Percentiles rank a stretch among this genome's conserved stretches.
Conservation (phyloP, 2,888 invertebrate genomes). For the Pyrrhopygopsis socrates region DNA sequence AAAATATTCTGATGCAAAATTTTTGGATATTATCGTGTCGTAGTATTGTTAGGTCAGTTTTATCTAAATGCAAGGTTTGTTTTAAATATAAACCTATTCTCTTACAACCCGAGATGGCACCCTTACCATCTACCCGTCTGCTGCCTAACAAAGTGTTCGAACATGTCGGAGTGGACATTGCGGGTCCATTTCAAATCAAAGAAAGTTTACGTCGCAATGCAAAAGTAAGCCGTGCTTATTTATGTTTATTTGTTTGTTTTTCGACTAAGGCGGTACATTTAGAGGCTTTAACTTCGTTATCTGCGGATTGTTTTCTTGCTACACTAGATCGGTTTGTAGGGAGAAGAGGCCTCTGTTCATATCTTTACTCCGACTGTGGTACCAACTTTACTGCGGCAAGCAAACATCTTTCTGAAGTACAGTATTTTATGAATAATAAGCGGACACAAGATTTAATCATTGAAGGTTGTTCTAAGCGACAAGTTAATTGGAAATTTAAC, state of each 20-base stretch:
- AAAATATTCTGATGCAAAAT: slow-evolving; percentile 3
- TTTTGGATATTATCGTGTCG: slow-evolving; percentile 34
- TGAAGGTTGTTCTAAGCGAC: background rate
- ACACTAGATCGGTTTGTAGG: slow-evolving; percentile 31
- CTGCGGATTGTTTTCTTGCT: slow-evolving; percentile 27
- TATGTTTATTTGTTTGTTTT: slow-evolving; percentile 33
- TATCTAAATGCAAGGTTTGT: slow-evolving; percentile 22
- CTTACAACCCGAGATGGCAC: slow-evolving; percentile 26
- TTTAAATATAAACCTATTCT: background rate
- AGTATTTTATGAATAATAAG: background rate
- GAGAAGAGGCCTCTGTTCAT: slow-evolving; percentile 20
- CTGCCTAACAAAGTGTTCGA: slow-evolving; percentile 24
- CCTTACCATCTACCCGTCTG: slow-evolving; percentile 5
- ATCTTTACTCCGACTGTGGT: slow-evolving; percentile 34
- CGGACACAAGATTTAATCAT: no score
- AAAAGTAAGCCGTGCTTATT: slow-evolving; percentile 9
- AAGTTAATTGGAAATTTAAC: slow-evolving; percentile 20
- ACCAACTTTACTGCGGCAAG: slow-evolving; percentile 26
- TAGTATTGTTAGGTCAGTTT: slow-evolving; percentile 12
- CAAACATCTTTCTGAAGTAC: slow-evolving; percentile 7
- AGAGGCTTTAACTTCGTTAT: slow-evolving; percentile 7
- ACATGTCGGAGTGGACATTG: slow-evolving; percentile 31
- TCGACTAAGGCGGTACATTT: slow-evolving; percentile 46
- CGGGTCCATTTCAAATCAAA: slow-evolving; percentile 37
- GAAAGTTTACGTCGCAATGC: slow-evolving; percentile 38